Evolutionary conservation across 2,888 invertebrate species (phyloP).

Genomic region (Hemicrepidius hirtus): DNA sequence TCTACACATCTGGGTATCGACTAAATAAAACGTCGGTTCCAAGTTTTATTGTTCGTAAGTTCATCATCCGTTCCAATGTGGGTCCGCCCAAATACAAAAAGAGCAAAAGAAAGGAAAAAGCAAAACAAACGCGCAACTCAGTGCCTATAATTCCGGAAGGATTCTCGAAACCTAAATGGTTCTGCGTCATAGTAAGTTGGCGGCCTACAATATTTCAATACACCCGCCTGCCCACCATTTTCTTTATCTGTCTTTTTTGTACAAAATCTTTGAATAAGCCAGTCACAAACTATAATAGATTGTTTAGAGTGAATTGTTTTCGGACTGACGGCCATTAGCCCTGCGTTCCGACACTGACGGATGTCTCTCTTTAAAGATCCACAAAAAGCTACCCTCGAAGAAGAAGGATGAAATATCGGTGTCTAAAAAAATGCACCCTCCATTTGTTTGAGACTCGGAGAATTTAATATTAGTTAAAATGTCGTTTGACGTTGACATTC

Average conservation of each 20-base stretch:
- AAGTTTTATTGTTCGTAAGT: slow-evolving; percentile 17
- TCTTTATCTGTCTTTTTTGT: slow-evolving; percentile 23
- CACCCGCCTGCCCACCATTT: slow-evolving; percentile 16
- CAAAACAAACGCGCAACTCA: slow-evolving; percentile 2
- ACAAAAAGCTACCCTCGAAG: slow-evolving; percentile 44
- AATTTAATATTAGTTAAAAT: slow-evolving; percentile 43
- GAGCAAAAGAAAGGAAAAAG: neutral
- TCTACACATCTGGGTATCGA: slow-evolving; percentile 9
- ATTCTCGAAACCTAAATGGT: slow-evolving; percentile 14
- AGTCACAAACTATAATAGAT: slow-evolving; percentile 47
- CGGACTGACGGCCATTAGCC: slow-evolving; percentile 56
- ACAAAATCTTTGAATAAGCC: slow-evolving; percentile 35
- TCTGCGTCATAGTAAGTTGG: slow-evolving; percentile 3
- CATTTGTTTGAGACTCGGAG: slow-evolving; percentile 36
- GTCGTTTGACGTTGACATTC: slow-evolving; percentile 35
- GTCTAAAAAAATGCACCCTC: slow-evolving; percentile 40
- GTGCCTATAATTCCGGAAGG: slow-evolving; percentile 12
- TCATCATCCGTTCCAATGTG: neutral
- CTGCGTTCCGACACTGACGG: slow-evolving; percentile 52
- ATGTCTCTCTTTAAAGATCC: slow-evolving; percentile 48
- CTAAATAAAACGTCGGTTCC: slow-evolving; percentile 2
- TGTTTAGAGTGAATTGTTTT: slow-evolving; percentile 54
- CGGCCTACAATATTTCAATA: slow-evolving; percentile 19
- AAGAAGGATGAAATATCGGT: slow-evolving; percentile 42
- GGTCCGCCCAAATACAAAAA: slow-evolving; percentile 9